phyloP scores from a whole-genome alignment of 2,888 invertebrate species.

The Pristionchus japonicus region DNA sequence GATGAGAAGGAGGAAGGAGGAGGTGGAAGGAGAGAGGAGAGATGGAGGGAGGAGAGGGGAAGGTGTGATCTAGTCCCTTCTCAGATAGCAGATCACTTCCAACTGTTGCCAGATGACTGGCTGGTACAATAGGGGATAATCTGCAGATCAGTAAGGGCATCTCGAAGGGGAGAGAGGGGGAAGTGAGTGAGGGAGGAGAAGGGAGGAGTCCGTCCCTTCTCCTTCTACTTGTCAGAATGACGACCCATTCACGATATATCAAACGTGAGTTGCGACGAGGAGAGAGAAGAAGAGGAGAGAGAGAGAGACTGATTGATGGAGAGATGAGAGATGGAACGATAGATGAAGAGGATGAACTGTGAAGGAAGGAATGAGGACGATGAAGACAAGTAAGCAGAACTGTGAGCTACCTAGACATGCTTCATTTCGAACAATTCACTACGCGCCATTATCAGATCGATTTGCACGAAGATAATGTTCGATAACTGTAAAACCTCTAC shows the following conservation, averaged over 20 bases:
- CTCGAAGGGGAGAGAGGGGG: neutral
- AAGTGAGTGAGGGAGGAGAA: neutral
- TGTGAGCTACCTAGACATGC: neutral
- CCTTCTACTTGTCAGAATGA: conserved; percentile 39
- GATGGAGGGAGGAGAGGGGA: neutral
- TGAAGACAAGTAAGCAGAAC: neutral
- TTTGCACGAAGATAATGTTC: too few relatives aligned
- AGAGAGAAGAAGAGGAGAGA: conserved; percentile 28
- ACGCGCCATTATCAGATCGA: too few relatives aligned
- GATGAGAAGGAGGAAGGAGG: neutral
- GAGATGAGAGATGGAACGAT: neutral
- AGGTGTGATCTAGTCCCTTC: neutral
- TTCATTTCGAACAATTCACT: too few relatives aligned
- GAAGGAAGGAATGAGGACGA: neutral
- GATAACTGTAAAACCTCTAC: neutral
- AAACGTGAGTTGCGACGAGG: conserved; percentile 30
- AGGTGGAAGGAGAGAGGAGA: neutral
- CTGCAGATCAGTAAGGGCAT: conserved; percentile 5
- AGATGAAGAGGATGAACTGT: neutral
- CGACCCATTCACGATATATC: conserved; percentile 39
- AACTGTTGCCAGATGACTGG: conserved; percentile 18
- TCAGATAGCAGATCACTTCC: neutral
- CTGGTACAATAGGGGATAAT: neutral
- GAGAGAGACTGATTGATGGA: conserved; percentile 16
- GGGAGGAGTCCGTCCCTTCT: conserved; percentile 30